These are phyloP conservation scores for Prionchulus punctatus DNA, from an alignment of 2,888 invertebrate species.

Conservation along the genomic window DNA sequence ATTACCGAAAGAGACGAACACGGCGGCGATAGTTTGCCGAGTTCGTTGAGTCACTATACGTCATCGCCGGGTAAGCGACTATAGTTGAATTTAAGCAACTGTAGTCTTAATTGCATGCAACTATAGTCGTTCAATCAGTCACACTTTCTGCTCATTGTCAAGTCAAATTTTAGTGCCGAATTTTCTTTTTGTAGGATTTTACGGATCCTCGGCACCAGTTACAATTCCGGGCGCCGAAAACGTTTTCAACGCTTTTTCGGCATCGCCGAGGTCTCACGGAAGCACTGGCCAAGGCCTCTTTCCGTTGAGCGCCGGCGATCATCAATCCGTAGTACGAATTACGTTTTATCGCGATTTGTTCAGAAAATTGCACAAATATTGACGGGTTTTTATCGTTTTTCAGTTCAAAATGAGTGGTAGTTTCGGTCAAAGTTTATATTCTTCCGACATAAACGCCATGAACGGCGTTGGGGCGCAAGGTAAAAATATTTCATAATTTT, in stretches of 20 bases:
- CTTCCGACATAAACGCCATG: neutral
- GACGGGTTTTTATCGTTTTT: no score
- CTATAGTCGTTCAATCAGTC: no score
- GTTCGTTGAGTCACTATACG: conserved; percentile 7
- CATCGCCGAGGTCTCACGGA: neutral
- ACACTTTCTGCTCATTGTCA: neutral
- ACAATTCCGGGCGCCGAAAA: conserved; percentile 6
- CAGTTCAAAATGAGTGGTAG: conserved; percentile 7
- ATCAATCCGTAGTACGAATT: neutral
- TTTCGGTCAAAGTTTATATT: conserved; percentile 7
- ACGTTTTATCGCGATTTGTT: no score
- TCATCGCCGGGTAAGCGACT: conserved; percentile 1
- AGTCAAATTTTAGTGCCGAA: neutral
- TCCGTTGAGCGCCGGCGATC: no score
- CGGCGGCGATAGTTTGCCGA: conserved; percentile 3
- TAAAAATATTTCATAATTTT: neutral
- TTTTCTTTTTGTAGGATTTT: neutral
- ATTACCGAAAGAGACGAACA: conserved; percentile 5
- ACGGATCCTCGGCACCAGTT: conserved; percentile 10
- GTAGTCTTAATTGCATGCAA: no score
- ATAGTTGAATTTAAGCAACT: neutral
- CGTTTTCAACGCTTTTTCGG: neutral
- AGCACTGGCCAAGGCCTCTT: neutral
- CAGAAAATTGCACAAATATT: no score
- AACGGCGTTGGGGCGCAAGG: neutral